A percentile compares a stretch with the other conserved stretches of the same genome.
These are phyloP conservation scores for Nyctalus aviator DNA, from an alignment of 2,797 vertebrate genomes.

Conservation along the genomic window DNA sequence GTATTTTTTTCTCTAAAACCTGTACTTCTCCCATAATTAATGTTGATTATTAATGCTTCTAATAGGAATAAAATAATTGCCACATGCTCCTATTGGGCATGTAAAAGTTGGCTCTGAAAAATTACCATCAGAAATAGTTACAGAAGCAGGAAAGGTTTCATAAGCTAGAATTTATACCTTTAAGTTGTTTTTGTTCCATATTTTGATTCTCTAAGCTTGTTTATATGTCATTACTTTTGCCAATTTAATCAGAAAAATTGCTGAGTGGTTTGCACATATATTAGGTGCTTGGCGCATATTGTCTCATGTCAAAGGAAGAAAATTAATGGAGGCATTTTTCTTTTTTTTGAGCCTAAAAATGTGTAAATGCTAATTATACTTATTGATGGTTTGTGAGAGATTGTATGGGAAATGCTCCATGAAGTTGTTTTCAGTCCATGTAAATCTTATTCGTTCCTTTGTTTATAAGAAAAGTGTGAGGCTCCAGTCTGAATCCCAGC, in stretches of 20 bases:
- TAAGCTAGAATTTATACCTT: background rate
- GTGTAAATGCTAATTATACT: background rate
- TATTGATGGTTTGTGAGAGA: background rate
- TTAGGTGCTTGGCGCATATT: background rate
- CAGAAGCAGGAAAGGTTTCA: background rate
- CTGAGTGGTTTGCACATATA: background rate
- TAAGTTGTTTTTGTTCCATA: background rate
- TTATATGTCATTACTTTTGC: constrained; percentile 24
- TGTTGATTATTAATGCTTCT: background rate
- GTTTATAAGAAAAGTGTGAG: background rate
- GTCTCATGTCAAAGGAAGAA: constrained; percentile 45
- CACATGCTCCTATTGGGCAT: background rate
- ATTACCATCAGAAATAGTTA: constrained; percentile 10
- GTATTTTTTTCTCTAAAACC: background rate
- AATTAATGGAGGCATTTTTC: background rate
- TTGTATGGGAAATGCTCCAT: background rate
- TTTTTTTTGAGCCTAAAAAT: background rate
- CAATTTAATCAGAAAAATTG: background rate
- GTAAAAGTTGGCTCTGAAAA: constrained; percentile 46
- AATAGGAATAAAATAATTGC: background rate
- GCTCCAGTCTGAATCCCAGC: background rate
- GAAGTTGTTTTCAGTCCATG: background rate
- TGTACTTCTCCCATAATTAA: background rate
- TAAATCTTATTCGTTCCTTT: background rate
- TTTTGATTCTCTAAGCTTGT: background rate